Evolutionary conservation across 2,797 vertebrate genomes (phyloP).

Genomic region (Podargus strigoides): DNA sequence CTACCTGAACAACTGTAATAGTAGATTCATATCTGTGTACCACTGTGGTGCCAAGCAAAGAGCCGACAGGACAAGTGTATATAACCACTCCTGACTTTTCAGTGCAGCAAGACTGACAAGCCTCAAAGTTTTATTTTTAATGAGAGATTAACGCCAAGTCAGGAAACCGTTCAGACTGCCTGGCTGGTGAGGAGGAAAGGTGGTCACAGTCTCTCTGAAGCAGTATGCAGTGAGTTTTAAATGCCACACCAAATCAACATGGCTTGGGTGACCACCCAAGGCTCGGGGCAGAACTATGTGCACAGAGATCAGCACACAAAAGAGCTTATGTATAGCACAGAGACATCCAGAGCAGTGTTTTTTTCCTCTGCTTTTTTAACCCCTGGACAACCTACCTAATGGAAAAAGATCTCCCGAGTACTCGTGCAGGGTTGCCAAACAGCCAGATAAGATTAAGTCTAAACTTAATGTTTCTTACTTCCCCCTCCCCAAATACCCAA

Average conservation of each 20-base stretch:
- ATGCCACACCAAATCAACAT: neutral
- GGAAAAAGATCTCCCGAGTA: neutral
- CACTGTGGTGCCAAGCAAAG: neutral
- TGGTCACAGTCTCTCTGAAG: neutral
- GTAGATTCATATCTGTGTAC: neutral
- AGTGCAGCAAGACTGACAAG: neutral
- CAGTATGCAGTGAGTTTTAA: neutral
- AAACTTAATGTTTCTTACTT: neutral
- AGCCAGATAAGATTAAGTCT: neutral
- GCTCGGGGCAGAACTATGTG: neutral
- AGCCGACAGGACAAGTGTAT: no score
- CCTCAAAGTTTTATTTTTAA: neutral
- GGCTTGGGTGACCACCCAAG: neutral
- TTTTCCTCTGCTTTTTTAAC: neutral
- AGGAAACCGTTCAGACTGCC: neutral
- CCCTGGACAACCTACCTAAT: neutral
- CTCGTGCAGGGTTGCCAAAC: neutral
- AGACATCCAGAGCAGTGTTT: neutral
- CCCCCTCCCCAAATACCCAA: neutral
- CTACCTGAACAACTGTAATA: neutral
- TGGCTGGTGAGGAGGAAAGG: neutral
- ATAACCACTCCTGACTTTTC: neutral
- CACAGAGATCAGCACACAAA: neutral
- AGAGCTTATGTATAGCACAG: neutral
- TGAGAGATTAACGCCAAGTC: neutral